Evolutionary conservation across 2,113 vertebrate genomes (phyloP).

Genomic region (Cyphomyrus discorhynchus): DNA sequence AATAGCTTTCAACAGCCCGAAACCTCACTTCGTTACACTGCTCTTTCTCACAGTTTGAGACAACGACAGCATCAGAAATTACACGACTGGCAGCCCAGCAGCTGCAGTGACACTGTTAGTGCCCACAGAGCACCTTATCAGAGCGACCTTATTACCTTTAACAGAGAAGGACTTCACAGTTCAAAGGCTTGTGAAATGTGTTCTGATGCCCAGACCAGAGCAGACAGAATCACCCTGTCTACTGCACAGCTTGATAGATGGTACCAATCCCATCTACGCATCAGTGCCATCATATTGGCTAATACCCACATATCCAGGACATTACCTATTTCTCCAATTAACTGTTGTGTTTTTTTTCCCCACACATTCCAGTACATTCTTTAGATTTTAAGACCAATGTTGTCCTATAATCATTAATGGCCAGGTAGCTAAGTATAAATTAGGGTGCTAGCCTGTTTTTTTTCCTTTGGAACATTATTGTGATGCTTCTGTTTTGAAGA

Average conservation of each 20-base stretch:
- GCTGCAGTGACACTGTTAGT: not conserved
- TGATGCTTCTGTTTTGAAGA: not conserved
- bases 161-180: not conserved
- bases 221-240: not conserved
- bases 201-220: not conserved
- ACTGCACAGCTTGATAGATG: not conserved
- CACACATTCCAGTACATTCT: not conserved
- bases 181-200: not conserved
- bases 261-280: not conserved
- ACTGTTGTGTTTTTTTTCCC: not conserved
- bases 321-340: not conserved
- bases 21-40: not conserved
- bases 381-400: not conserved
- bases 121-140: not conserved
- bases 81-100: not conserved
- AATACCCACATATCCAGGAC: not conserved
- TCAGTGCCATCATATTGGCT: not conserved
- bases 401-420: not conserved
- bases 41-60: conserved; percentile 13
- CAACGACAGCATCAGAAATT: not conserved
- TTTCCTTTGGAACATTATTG: not conserved
- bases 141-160: not conserved
- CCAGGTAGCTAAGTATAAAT: not conserved
- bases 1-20: conserved; percentile 11
- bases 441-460: not conserved